These are phyloP conservation scores for Plemyria rubiginata DNA, from an alignment of 2,888 invertebrate species.

Conservation along the genomic window DNA sequence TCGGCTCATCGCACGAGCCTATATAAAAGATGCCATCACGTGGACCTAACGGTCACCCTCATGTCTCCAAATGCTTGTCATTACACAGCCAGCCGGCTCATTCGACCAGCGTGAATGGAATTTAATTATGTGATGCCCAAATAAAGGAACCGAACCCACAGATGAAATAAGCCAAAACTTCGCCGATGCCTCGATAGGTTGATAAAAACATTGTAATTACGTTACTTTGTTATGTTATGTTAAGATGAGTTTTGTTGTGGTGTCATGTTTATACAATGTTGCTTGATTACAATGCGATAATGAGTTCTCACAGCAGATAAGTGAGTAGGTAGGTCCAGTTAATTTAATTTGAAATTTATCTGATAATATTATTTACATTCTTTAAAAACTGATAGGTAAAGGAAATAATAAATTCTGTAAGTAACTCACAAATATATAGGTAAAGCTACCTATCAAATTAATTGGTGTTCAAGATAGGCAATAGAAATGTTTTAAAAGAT, in stretches of 20 bases:
- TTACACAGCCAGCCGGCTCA: conserved; percentile 56
- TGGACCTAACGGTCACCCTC: conserved; percentile 68
- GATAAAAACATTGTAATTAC: conserved; percentile 33
- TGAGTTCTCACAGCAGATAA: neutral
- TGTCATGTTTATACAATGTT: conserved; percentile 23
- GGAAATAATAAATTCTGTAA: no score
- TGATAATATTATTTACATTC: neutral
- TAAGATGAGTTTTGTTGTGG: conserved; percentile 16
- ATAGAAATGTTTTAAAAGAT: no score
- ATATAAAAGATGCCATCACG: conserved; percentile 64
- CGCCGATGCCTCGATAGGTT: conserved; percentile 32
- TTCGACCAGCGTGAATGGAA: conserved; percentile 57
- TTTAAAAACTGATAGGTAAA: neutral
- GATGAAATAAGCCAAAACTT: conserved; percentile 17
- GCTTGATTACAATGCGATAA: conserved; percentile 4
- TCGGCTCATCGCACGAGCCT: conserved; percentile 28
- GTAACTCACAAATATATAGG: no score
- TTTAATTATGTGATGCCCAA: conserved; percentile 50
- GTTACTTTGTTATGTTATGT: conserved; percentile 24
- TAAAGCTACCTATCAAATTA: no score
- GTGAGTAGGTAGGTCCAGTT: neutral
- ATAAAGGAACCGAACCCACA: conserved; percentile 36
- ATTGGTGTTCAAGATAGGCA: no score
- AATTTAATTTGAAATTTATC: neutral
- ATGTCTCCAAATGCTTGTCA: conserved; percentile 64